Evolutionary conservation across 2,888 invertebrate genomes (phyloP).

Genomic region (Apantesis nais): DNA sequence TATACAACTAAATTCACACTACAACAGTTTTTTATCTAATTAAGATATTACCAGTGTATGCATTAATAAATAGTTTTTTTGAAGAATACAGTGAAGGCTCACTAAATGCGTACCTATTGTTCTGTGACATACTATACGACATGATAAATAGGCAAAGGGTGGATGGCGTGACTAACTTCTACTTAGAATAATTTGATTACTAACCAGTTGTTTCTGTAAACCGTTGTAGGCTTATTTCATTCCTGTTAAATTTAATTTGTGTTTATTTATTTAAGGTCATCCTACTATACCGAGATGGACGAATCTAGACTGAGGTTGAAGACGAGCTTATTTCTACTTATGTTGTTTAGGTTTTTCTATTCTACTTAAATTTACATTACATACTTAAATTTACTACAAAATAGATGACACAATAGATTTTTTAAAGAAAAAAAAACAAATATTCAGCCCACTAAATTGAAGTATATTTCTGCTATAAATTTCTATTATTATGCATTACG

Average conservation of each 20-base stretch:
- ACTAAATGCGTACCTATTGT: slow-evolving; percentile 25
- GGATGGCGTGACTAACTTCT: slow-evolving; percentile 60
- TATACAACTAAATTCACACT: neutral
- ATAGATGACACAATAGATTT: neutral
- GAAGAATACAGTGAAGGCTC: neutral
- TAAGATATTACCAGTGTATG: neutral
- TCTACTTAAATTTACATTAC: neutral
- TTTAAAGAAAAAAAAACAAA: neutral
- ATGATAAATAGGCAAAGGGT: slow-evolving; percentile 52
- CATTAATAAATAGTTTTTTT: neutral
- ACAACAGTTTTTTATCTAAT: too few relatives aligned
- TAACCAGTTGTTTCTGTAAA: slow-evolving; percentile 49
- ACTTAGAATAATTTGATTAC: slow-evolving; percentile 56
- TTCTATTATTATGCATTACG: neutral
- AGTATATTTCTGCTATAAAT: neutral
- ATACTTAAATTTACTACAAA: neutral
- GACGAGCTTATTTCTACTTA: neutral
- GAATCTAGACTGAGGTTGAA: neutral
- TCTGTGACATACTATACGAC: slow-evolving; percentile 33
- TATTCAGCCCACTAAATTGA: neutral
- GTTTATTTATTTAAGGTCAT: neutral
- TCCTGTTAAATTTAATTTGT: slow-evolving; percentile 12
- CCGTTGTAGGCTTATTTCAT: neutral
- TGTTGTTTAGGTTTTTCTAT: neutral
- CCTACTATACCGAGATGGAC: neutral